phyloP scores from a whole-genome alignment of 30 jellyfish, hydroid and myxozoan genomes.

The Sanderia malayensis region DNA sequence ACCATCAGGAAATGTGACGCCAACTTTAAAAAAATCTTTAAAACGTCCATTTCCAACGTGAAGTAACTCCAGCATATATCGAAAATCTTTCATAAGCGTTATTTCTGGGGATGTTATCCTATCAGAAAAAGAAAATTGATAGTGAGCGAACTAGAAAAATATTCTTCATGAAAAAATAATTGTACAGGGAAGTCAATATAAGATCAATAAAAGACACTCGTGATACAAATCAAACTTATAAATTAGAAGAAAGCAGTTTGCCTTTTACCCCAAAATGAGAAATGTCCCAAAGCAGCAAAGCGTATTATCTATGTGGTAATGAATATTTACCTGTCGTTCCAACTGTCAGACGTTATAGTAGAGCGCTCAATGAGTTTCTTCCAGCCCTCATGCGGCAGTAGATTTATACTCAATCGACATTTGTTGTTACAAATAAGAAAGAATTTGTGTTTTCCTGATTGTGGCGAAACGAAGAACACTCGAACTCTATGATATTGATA shows the following conservation, averaged over 20 bases:
- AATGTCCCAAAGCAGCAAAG: too few species aligned
- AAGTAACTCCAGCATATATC: constrained; percentile 21
- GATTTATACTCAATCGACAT: constrained; percentile 9
- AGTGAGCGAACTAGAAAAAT: too few species aligned
- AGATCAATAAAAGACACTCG: too few species aligned
- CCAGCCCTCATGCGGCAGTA: too few species aligned
- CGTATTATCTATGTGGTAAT: too few species aligned
- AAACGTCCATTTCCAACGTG: constrained; percentile 10
- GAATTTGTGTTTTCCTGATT: constrained; percentile 43
- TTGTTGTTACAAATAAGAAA: constrained; percentile 26
- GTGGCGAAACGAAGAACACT: constrained; percentile 26
- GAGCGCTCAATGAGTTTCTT: too few species aligned
- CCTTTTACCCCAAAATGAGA: too few species aligned
- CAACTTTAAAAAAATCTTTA: constrained; percentile 35
- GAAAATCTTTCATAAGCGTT: constrained; percentile 32
- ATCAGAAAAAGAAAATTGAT: not conserved
- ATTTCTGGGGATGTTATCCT: constrained; percentile 30
- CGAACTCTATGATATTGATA: constrained; percentile 35
- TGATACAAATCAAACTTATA: too few species aligned
- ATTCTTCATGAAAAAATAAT: not conserved
- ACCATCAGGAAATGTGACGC: constrained; percentile 43
- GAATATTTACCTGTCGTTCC: constrained; percentile 52
- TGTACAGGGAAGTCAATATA: too few species aligned
- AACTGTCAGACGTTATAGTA: too few species aligned
- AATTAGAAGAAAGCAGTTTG: too few species aligned